These are phyloP conservation scores for Maniola jurtina DNA, from an alignment of 1,140 invertebrate species.

Conservation along the genomic window DNA sequence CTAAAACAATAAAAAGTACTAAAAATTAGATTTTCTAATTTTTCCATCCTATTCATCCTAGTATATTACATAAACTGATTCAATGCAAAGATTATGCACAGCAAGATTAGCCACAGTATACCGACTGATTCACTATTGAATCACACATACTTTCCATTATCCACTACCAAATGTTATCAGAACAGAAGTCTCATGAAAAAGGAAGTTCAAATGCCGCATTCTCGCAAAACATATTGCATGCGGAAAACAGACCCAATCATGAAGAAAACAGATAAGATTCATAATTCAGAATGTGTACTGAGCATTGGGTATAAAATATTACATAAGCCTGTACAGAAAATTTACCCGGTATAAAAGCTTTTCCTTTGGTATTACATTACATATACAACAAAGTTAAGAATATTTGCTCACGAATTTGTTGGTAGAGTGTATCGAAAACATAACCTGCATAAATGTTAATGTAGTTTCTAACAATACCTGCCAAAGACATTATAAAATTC, in stretches of 20 bases:
- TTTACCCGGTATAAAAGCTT: not conserved
- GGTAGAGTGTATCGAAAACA: too few relatives aligned
- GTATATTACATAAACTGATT: too few relatives aligned
- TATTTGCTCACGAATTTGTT: too few relatives aligned
- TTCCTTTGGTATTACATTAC: not conserved
- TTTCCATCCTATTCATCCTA: too few relatives aligned
- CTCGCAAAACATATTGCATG: not conserved
- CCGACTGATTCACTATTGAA: too few relatives aligned
- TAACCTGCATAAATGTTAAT: too few relatives aligned
- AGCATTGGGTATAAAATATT: not conserved
- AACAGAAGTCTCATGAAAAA: not conserved
- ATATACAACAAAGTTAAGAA: too few relatives aligned
- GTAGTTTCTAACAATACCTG: too few relatives aligned
- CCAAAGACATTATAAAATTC: too few relatives aligned
- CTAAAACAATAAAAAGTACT: slow-evolving; percentile 33
- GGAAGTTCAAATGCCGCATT: not conserved
- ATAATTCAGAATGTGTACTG: not conserved
- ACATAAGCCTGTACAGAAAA: not conserved
- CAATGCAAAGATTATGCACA: too few relatives aligned
- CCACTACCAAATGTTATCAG: too few relatives aligned
- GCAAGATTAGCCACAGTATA: too few relatives aligned
- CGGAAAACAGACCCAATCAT: not conserved
- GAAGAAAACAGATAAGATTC: slow-evolving; percentile 9
- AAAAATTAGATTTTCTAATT: not conserved
- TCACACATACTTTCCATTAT: not conserved